A percentile compares a stretch with the other conserved stretches of the same genome.
These are phyloP conservation scores for Fukomys damarensis DNA, from an alignment of 2,113 vertebrate species.

Conservation along the genomic window DNA sequence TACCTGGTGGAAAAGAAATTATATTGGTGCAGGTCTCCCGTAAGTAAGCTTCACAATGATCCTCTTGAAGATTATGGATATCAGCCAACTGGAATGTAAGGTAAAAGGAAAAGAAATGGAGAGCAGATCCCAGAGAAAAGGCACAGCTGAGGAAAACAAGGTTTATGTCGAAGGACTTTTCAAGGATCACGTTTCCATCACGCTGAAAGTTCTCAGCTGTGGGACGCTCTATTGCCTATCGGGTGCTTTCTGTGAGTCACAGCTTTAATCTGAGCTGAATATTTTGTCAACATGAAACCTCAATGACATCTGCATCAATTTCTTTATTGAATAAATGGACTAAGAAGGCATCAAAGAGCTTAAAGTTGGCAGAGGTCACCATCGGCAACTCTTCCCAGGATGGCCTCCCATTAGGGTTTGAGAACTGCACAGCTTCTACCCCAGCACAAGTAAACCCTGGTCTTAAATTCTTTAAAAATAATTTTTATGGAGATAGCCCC, in stretches of 20 bases:
- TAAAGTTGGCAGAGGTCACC: conserved; percentile 9
- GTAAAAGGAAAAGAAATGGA: background rate
- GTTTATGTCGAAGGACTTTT: conserved; percentile 39
- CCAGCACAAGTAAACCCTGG: background rate
- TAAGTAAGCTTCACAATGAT: conserved; percentile 9
- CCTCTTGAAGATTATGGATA: conserved; percentile 11
- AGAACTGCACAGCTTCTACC: background rate
- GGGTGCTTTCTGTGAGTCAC: conserved; percentile 63
- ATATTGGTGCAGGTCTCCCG: background rate
- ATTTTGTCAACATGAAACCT: conserved; percentile 72
- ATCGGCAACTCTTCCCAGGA: background rate
- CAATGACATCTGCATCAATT: conserved; percentile 52
- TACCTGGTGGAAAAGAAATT: background rate
- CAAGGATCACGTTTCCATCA: conserved; percentile 48
- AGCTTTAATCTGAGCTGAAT: conserved; percentile 43
- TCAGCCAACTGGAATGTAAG: background rate
- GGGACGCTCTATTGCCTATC: conserved; percentile 8
- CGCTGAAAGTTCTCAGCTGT: conserved; percentile 11
- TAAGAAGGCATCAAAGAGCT: conserved; percentile 31
- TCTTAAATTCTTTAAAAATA: conserved; percentile 11
- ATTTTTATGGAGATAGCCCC: background rate
- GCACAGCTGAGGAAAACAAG: background rate
- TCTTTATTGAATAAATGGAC: conserved; percentile 64
- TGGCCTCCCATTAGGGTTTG: background rate
- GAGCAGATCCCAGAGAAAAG: conserved; percentile 18